phyloP scores from a whole-genome alignment of 2,797 vertebrate species.

The Percopsis omiscomaycus region DNA sequence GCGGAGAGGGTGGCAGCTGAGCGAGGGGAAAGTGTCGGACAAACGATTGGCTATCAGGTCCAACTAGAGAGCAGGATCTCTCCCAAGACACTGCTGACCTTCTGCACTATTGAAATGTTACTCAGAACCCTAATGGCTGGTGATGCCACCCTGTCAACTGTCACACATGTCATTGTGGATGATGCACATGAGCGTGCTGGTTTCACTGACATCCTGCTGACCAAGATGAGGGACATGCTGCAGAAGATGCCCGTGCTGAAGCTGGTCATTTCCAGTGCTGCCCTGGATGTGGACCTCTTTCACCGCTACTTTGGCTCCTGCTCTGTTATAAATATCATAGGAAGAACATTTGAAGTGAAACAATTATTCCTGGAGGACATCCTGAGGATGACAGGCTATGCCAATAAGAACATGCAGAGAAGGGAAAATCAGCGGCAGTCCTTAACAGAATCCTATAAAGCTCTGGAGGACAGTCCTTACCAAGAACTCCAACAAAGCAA shows the following conservation, averaged over 20 bases:
- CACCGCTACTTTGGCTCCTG: slow-evolving; percentile 88
- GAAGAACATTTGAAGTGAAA: slow-evolving; percentile 90
- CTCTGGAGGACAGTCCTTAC: slow-evolving; percentile 63
- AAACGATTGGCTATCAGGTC: slow-evolving; percentile 94
- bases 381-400: slow-evolving; percentile 85
- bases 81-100: slow-evolving; percentile 91
- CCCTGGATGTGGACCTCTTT: slow-evolving; percentile 89
- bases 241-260: slow-evolving; percentile 84
- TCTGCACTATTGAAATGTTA: slow-evolving; percentile 92
- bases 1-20: slow-evolving; percentile 95
- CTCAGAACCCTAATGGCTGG: slow-evolving; percentile 92
- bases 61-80: slow-evolving; percentile 95
- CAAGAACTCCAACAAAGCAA: slow-evolving; percentile 64
- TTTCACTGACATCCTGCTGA: slow-evolving; percentile 93
- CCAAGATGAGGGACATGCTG: slow-evolving; percentile 87
- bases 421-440: slow-evolving; percentile 67
- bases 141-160: slow-evolving; percentile 81
- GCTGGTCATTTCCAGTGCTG: slow-evolving; percentile 91
- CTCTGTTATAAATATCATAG: slow-evolving; percentile 89
- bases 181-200: slow-evolving; percentile 96
- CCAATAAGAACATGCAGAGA: slow-evolving; percentile 83
- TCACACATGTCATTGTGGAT: slow-evolving; percentile 96
- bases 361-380: slow-evolving; percentile 93
- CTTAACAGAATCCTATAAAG: slow-evolving; percentile 76
- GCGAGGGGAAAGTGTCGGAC: slow-evolving; percentile 88